A percentile compares a stretch with the other conserved stretches of the same genome.
These are phyloP conservation scores for Ylistrum balloti DNA, from an alignment of 1,140 invertebrate genomes.

Conservation along the genomic window DNA sequence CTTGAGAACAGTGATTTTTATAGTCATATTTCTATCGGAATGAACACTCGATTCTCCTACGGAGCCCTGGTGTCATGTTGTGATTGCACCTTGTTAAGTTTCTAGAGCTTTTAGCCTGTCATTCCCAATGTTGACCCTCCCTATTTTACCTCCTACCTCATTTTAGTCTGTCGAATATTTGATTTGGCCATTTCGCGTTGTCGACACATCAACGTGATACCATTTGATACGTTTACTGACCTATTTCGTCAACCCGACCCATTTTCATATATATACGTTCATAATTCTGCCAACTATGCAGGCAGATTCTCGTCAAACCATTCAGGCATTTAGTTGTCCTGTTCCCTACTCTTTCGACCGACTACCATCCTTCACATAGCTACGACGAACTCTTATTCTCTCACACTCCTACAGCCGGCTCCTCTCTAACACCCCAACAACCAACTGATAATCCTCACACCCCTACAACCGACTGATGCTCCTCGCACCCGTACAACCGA, in stretches of 20 bases:
- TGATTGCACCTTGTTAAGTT: constrained; percentile 18
- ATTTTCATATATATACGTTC: too few relatives aligned
- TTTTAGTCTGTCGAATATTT: not conserved
- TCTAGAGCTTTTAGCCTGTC: not conserved
- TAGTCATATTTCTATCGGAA: too few relatives aligned
- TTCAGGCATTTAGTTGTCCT: too few relatives aligned
- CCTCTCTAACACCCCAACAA: not conserved
- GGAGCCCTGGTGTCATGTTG: not conserved
- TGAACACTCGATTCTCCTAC: not conserved
- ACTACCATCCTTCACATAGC: not conserved
- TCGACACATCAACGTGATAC: not conserved
- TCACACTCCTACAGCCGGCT: not conserved
- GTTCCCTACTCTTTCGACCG: not conserved
- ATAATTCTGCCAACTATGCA: too few relatives aligned
- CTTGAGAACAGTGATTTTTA: too few relatives aligned
- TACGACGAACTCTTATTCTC: not conserved
- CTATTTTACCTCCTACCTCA: not conserved
- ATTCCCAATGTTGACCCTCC: not conserved
- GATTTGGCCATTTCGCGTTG: too few relatives aligned
- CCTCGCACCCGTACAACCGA: too few relatives aligned
- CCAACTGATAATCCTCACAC: not conserved
- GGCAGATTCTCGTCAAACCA: too few relatives aligned
- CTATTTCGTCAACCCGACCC: not conserved
- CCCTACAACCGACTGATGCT: not conserved
- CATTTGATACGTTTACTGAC: too few relatives aligned